Conservation (phyloP, 2,797 vertebrate species). For the Forpus xanthops region DNA sequence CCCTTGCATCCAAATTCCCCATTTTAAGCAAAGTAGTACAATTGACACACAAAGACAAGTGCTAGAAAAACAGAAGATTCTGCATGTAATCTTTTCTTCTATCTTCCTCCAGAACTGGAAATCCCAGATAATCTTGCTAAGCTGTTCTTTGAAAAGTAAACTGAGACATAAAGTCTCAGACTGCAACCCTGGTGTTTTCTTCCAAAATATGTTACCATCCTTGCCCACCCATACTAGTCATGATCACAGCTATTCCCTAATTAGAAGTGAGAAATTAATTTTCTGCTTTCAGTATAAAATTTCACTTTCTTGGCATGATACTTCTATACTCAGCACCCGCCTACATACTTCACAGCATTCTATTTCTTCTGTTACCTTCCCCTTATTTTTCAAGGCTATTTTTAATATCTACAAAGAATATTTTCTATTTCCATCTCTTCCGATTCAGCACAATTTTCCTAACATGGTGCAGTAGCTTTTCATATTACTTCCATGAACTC, state of each 20-base stretch:
- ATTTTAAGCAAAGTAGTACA: neutral
- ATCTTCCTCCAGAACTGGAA: neutral
- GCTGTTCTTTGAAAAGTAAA: neutral
- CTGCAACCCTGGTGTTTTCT: neutral
- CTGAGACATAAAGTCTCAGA: neutral
- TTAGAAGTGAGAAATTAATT: neutral
- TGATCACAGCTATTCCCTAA: neutral
- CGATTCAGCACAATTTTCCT: neutral
- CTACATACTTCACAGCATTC: neutral
- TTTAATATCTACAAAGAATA: neutral
- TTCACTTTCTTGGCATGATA: neutral
- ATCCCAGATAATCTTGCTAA: neutral
- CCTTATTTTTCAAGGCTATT: slow-evolving; percentile 1
- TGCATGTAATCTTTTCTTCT: neutral
- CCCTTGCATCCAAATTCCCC: neutral
- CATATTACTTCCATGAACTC: neutral
- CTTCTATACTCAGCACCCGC: neutral
- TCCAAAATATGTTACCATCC: slow-evolving; percentile 5
- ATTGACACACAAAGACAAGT: neutral
- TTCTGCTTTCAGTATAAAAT: slow-evolving; percentile 7
- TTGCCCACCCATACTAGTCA: neutral
- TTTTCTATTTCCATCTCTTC: neutral
- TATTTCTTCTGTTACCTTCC: neutral
- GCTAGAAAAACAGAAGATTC: neutral
- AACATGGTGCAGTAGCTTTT: neutral